Evolutionary conservation across 2,888 invertebrate species (phyloP).

Genomic region (Erebia palarica): DNA sequence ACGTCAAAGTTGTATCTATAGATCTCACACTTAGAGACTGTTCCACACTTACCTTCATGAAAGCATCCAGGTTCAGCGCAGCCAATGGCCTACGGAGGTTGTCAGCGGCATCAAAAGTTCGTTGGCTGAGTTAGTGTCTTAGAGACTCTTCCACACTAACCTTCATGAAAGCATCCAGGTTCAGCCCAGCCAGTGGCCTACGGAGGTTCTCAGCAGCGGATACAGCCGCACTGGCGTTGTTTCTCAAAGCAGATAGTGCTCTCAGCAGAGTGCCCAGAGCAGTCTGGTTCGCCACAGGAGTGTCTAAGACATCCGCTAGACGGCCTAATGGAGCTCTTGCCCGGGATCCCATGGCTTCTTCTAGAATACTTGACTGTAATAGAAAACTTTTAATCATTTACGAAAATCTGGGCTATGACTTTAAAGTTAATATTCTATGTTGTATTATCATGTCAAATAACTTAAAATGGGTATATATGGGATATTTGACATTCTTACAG

Average conservation of each 20-base stretch:
- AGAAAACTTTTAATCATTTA: not conserved
- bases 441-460: too few relatives aligned
- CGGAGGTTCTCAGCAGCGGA: slow-evolving; percentile 90
- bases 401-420: not conserved
- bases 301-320: slow-evolving; percentile 89
- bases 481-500: too few relatives aligned
- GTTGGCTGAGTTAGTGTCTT: too few relatives aligned
- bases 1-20: too few relatives aligned
- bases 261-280: slow-evolving; percentile 87
- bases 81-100: slow-evolving; percentile 88
- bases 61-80: slow-evolving; percentile 85
- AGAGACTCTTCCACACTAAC: slow-evolving; percentile 43
- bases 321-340: slow-evolving; percentile 87
- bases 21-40: too few relatives aligned
- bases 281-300: slow-evolving; percentile 89
- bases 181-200: slow-evolving; percentile 86
- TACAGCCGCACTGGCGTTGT: slow-evolving; percentile 89
- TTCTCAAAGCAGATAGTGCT: slow-evolving; percentile 86
- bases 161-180: slow-evolving; percentile 83
- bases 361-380: slow-evolving; percentile 87
- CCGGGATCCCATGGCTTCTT: slow-evolving; percentile 87
- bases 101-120: slow-evolving; percentile 80
- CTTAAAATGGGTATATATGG: too few relatives aligned
- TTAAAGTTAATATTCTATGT: too few relatives aligned
- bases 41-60: slow-evolving; percentile 63